phyloP scores from a whole-genome alignment of 2,113 vertebrate species.

The Glaucomys volans region DNA sequence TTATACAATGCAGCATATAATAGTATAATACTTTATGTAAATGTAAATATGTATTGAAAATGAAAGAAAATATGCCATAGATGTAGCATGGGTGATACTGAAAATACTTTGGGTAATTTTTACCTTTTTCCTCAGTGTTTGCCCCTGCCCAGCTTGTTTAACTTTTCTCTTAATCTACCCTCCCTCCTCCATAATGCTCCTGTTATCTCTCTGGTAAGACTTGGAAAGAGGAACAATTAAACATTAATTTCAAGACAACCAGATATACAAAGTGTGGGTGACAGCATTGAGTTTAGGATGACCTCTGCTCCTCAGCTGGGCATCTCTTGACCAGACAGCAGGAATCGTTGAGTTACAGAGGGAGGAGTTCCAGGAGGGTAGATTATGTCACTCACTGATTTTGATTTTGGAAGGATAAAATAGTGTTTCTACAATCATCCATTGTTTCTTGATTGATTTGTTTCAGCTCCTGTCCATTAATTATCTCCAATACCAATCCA shows the following conservation, averaged over 20 bases:
- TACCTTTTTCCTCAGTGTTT: neutral
- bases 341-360: neutral
- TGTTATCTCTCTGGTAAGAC: neutral
- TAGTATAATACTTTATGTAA: neutral
- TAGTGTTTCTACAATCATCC: neutral
- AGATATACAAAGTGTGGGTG: neutral
- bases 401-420: neutral
- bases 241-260: neutral
- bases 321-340: neutral
- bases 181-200: accelerated
- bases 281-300: neutral
- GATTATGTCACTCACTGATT: neutral
- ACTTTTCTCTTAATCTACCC: neutral
- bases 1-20: neutral
- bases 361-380: neutral
- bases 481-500: neutral
- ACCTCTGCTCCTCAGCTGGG: neutral
- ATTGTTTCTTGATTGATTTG: neutral
- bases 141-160: neutral
- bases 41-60: neutral
- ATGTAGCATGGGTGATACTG: accelerated
- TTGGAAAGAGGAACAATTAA: neutral
- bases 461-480: neutral
- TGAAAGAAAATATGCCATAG: neutral
- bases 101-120: neutral